Evolutionary conservation across 1,140 invertebrate genomes (phyloP), one percentile per base, ranked within the genome.

Genomic region (Anagrus nilaparvatae): DNA sequence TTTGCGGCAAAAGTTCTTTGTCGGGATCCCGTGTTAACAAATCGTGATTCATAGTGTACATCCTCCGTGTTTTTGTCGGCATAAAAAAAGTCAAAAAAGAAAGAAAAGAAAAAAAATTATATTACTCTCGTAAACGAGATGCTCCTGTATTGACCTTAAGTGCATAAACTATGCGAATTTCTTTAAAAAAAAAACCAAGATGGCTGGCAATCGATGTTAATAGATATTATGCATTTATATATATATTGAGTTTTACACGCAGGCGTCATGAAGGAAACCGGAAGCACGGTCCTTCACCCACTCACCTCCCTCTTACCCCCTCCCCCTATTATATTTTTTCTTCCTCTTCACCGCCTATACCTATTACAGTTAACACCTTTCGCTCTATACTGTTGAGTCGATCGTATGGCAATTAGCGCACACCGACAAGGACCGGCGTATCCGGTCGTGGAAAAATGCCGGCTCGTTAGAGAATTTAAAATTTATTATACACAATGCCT

Each of bases 11-110:
- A 14, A 18, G 44, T 34, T n/a, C 50, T 49, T 47, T 49, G 47
- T 49, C 47, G 47, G 47, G n/a, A n/a, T 32, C 18, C 36, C 37
- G 43, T 28, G 44, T 49, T 52, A 43, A 45, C 40, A n/a, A n/a
- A 17, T 43, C 42, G 39, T 49, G 47, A 49, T 52, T 49, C 42
- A 52, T 47, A 43, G 41, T 35, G n/a, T 40, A 40, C 21, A 40
- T 43, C 35, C 31, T 39, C 36, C 24, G 35, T 18, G 30, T 43
- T 29, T 38, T 42, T 42, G 40, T 43, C 40, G 40, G 34, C 18
- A 24, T 16, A 12, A 10, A 31, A 20, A 19, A 20, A 10, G 24
- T 21, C 7, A 20, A 38, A 16, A 28, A 17, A 37, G 24, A 28
- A 8, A 28, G 25, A 24, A 8, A 27, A 33, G 4, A 17, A 14